Evolutionary conservation across 2,888 invertebrate genomes (phyloP).

Genomic region (Danaus chrysippus): DNA sequence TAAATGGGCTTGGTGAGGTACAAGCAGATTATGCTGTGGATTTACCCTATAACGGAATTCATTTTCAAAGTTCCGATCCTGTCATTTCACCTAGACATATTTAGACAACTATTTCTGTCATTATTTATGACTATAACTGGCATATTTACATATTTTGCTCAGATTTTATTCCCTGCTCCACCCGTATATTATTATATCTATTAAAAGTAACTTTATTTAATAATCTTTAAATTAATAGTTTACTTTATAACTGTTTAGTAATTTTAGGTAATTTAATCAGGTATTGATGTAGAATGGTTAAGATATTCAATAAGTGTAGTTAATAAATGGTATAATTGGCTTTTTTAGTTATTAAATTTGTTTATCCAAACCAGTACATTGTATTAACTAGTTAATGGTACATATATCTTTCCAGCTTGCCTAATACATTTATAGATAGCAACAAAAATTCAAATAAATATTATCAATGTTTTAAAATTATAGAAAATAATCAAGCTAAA

Average conservation of each 20-base stretch:
- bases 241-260: too few species aligned
- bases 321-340: too few species aligned
- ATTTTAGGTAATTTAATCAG: too few species aligned
- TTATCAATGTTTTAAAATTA: not conserved
- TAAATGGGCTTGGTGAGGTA: conserved; percentile 65
- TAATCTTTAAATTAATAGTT: too few species aligned
- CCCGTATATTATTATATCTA: conserved; percentile 53
- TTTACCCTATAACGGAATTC: conserved; percentile 71
- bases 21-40: conserved; percentile 72
- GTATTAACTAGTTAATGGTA: too few species aligned
- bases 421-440: too few species aligned
- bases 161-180: conserved; percentile 61
- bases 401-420: too few species aligned
- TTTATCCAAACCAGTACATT: too few species aligned
- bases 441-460: too few species aligned
- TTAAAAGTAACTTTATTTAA: conserved; percentile 27
- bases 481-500: not conserved
- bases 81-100: conserved; percentile 71
- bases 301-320: too few species aligned
- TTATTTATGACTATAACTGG: conserved; percentile 51
- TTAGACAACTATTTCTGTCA: conserved; percentile 51
- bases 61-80: conserved; percentile 75
- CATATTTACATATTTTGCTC: conserved; percentile 55
- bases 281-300: too few species aligned
- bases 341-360: too few species aligned